Evolutionary conservation across 35 echinoderm and acorn worm species (phyloP).

Genomic region (Antedon bifida): DNA sequence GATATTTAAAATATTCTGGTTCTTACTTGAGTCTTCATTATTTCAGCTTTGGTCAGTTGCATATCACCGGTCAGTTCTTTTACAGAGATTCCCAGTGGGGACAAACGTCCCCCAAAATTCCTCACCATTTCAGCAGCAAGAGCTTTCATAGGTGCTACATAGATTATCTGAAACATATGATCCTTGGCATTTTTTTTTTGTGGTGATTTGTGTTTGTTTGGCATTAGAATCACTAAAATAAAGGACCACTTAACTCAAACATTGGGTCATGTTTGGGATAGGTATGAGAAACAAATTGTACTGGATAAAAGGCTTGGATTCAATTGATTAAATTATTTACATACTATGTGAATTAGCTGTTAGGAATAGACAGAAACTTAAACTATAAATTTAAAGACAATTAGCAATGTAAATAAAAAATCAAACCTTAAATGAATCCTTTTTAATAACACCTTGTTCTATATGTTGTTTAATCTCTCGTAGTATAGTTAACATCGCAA

Average conservation of each 20-base stretch:
- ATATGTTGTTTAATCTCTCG: conserved; percentile 73
- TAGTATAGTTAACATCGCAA: conserved; percentile 86
- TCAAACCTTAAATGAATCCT: conserved; percentile 83
- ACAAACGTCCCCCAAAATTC: conserved; percentile 77
- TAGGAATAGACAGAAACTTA: too few species aligned
- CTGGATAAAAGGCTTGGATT: too few species aligned
- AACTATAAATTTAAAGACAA: too few species aligned
- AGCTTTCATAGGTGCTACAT: conserved; percentile 97
- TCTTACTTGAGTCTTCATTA: conserved; percentile 86
- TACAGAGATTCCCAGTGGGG: conserved; percentile 70
- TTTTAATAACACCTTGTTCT: conserved; percentile 74
- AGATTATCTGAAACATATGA: conserved; percentile 54
- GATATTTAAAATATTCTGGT: neutral
- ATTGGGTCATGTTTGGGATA: too few species aligned
- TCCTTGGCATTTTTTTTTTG: too few species aligned
- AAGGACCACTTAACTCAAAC: too few species aligned
- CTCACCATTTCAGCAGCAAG: conserved; percentile 92
- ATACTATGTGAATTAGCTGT: too few species aligned
- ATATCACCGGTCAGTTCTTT: conserved; percentile 94
- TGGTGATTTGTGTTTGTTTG: too few species aligned
- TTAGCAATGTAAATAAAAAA: too few species aligned
- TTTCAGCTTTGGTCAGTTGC: conserved; percentile 93
- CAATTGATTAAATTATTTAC: too few species aligned
- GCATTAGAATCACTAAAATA: too few species aligned
- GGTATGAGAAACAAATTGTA: too few species aligned